Conservation (phyloP, 2,797 vertebrate genomes). For the Hyperoplus immaculatus region DNA sequence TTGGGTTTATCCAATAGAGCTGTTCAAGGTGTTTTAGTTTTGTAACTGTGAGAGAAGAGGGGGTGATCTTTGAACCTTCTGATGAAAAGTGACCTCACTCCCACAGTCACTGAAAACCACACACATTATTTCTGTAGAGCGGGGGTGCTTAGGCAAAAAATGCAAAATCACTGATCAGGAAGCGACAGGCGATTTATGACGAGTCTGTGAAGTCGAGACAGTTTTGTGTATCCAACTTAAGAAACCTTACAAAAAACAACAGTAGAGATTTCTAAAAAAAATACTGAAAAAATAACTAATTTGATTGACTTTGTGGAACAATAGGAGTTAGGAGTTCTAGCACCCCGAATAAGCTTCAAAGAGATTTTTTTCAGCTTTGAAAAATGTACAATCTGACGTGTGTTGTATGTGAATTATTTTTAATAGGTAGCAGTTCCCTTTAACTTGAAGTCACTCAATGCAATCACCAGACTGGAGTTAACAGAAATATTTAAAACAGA, state of each 20-base stretch:
- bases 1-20: background rate
- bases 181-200: background rate
- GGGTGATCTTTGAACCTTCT: slow-evolving; percentile 11
- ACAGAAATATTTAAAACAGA: background rate
- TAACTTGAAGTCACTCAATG: background rate
- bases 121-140: background rate
- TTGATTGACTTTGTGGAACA: background rate
- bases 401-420: background rate
- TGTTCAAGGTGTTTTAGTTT: slow-evolving; percentile 20
- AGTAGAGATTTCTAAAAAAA: background rate
- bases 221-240: background rate
- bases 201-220: background rate
- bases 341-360: too few species aligned
- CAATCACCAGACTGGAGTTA: background rate
- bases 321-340: background rate
- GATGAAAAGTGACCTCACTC: background rate
- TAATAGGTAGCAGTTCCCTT: slow-evolving; percentile 9
- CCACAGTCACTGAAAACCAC: background rate
- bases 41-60: background rate
- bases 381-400: background rate
- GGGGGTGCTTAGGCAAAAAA: background rate
- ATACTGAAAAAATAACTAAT: background rate
- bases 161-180: background rate
- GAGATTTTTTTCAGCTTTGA: background rate
- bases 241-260: background rate